Evolutionary conservation across 2,888 invertebrate species (phyloP).

Genomic region (Ochropacha duplaris): DNA sequence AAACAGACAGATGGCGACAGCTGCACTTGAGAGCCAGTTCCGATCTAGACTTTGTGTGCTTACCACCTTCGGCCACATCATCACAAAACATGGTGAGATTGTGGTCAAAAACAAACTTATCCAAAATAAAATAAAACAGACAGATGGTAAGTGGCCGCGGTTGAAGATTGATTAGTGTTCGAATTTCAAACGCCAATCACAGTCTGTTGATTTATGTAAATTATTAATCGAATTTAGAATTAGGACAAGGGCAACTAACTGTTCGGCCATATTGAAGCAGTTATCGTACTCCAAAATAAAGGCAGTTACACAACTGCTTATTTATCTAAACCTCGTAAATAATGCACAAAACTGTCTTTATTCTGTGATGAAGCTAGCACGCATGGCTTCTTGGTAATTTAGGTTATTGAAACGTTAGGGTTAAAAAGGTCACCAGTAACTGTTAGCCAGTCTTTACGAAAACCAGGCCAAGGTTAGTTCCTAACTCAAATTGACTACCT

Average conservation of each 20-base stretch:
- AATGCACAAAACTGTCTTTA: no score
- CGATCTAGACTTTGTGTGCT: no score
- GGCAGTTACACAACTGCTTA: neutral
- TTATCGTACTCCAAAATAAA: neutral
- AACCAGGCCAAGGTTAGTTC: neutral
- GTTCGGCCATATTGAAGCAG: neutral
- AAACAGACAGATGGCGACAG: no score
- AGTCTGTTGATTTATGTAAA: neutral
- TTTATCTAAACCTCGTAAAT: no score
- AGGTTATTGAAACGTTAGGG: neutral
- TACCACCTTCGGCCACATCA: no score
- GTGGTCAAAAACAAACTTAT: no score
- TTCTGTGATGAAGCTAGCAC: no score
- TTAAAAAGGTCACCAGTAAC: neutral
- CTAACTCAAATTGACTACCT: neutral
- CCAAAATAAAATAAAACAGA: no score
- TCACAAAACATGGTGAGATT: no score
- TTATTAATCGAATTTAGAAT: neutral
- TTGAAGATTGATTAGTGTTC: neutral
- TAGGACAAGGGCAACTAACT: neutral
- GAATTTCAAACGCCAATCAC: neutral
- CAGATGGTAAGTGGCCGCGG: neutral
- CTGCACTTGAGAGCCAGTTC: no score
- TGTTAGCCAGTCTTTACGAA: neutral
- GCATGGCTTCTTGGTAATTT: neutral